A percentile compares a stretch with the other conserved stretches of the same genome.
These are phyloP conservation scores for Bombyx huttoni DNA, from an alignment of 2,888 invertebrate genomes.

Conservation along the genomic window DNA sequence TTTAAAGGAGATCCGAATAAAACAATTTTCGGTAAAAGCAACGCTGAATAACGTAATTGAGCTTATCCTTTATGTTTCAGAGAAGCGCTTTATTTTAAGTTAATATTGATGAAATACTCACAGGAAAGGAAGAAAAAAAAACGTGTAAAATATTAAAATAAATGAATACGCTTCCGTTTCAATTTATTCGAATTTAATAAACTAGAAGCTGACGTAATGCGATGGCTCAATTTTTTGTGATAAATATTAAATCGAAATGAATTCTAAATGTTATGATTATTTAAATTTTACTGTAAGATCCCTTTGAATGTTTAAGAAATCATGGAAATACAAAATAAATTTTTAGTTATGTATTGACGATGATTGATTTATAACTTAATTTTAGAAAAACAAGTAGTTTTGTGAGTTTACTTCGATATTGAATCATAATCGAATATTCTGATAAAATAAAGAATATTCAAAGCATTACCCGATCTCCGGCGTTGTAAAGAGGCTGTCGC, in stretches of 20 bases:
- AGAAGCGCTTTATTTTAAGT: constrained; percentile 29
- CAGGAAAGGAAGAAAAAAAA: constrained; percentile 18
- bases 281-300: too few species aligned
- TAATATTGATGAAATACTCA: constrained; percentile 32
- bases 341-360: too few species aligned
- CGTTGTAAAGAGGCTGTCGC: constrained; percentile 29
- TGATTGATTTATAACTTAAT: too few species aligned
- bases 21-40: constrained; percentile 35
- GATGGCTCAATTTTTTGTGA: too few species aligned
- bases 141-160: constrained; percentile 5
- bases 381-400: not conserved
- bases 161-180: not conserved
- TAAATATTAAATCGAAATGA: too few species aligned
- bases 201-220: too few species aligned
- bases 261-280: too few species aligned
- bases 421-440: constrained; percentile 7
- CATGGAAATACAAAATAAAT: too few species aligned
- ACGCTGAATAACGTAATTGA: constrained; percentile 33
- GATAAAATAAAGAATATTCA: constrained; percentile 38
- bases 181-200: too few species aligned
- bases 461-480: constrained; percentile 30
- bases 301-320: too few species aligned
- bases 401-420: not conserved
- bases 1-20: constrained; percentile 22
- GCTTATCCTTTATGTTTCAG: constrained; percentile 31